phyloP scores from a whole-genome alignment of 2,113 vertebrate genomes.

The Desmodus rotundus region DNA sequence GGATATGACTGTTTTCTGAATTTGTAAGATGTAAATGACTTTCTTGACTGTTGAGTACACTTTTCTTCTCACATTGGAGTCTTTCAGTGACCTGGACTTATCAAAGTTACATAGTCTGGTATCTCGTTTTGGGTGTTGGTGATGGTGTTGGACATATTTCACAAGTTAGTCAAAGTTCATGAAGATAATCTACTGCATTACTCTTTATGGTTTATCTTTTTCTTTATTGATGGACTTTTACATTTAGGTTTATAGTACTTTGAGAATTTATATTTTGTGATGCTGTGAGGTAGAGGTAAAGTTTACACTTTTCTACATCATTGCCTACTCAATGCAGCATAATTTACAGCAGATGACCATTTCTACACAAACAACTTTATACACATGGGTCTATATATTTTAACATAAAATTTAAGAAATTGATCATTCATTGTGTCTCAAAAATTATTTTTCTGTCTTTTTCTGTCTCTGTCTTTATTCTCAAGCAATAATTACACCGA shows the following conservation, averaged over 20 bases:
- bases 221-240: no score
- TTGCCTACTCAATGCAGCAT: not conserved
- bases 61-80: not conserved
- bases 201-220: not conserved
- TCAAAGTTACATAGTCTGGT: not conserved
- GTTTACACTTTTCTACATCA: not conserved
- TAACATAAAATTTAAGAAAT: no score
- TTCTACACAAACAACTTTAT: not conserved
- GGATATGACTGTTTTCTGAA: not conserved
- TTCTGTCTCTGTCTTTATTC: no score
- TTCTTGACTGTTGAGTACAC: not conserved
- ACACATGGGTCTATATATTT: not conserved
- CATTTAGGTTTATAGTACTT: not conserved
- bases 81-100: not conserved
- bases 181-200: not conserved
- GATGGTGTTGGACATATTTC: not conserved
- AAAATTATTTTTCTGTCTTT: no score
- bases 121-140: not conserved
- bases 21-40: not conserved
- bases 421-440: not conserved
- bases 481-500: no score
- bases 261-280: not conserved
- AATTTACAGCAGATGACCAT: not conserved
- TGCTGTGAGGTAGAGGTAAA: not conserved
- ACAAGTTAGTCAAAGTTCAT: not conserved